A percentile compares a stretch with the other conserved stretches of the same genome.
phyloP scores from a whole-genome alignment of 2,113 vertebrate species.

The Ophiodon elongatus region DNA sequence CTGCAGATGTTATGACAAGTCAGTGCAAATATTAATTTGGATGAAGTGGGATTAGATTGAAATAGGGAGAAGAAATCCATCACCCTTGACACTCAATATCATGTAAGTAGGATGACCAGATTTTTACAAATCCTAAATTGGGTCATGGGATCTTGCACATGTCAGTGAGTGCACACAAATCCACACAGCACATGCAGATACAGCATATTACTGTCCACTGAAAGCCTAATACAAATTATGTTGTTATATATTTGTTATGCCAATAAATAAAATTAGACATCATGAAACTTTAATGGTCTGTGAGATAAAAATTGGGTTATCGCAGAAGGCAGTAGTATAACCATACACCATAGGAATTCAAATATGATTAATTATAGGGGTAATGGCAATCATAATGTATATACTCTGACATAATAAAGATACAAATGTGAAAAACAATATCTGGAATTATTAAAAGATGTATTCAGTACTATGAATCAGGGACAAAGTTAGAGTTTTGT shows the following conservation, averaged over 20 bases:
- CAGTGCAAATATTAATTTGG: conserved; percentile 62
- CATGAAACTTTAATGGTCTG: conserved; percentile 34
- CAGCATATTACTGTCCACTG: conserved; percentile 25
- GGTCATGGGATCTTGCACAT: conserved; percentile 58
- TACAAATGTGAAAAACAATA: conserved; percentile 10
- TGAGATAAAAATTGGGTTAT: conserved; percentile 14
- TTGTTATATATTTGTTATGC: conserved; percentile 41
- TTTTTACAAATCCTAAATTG: conserved; percentile 64
- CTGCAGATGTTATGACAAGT: conserved; percentile 36
- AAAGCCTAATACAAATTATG: conserved; percentile 29
- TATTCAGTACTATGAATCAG: background rate
- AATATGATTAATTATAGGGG: background rate
- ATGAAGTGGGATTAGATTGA: conserved; percentile 67
- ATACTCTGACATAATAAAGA: background rate
- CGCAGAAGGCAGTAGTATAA: conserved; percentile 10
- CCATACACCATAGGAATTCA: background rate
- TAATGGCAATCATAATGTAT: background rate
- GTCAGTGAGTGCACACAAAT: conserved; percentile 43
- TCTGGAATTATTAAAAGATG: background rate
- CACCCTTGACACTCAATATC: conserved; percentile 64
- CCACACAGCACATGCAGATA: conserved; percentile 26
- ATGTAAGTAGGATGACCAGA: conserved; percentile 68
- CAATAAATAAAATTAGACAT: conserved; percentile 45
- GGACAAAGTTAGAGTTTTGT: background rate
- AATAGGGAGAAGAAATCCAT: conserved; percentile 68